Evolutionary conservation across 2,888 invertebrate genomes (phyloP).

Genomic region (Cryptops parisi): DNA sequence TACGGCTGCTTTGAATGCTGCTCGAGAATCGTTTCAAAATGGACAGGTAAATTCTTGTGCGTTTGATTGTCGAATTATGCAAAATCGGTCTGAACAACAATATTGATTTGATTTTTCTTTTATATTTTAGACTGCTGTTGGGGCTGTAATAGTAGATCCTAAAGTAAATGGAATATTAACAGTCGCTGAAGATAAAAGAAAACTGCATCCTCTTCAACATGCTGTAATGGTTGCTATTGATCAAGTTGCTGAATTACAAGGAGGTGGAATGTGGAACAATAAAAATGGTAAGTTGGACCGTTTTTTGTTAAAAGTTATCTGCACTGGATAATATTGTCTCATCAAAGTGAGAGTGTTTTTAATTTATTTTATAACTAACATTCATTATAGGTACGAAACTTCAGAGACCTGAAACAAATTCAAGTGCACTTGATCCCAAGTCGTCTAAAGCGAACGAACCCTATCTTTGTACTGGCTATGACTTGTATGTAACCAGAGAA

Average conservation of each 20-base stretch:
- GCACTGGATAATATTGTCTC: too few relatives aligned
- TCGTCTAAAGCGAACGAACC: too few relatives aligned
- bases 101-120: too few relatives aligned
- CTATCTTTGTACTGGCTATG: constrained; percentile 77
- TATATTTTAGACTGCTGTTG: constrained; percentile 21
- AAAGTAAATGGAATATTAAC: constrained; percentile 49
- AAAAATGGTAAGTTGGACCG: background rate
- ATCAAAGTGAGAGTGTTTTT: too few relatives aligned
- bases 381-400: background rate
- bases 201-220: constrained; percentile 60
- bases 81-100: too few relatives aligned
- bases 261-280: constrained; percentile 49
- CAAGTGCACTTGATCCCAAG: too few relatives aligned
- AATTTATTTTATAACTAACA: background rate
- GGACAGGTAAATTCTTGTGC: background rate
- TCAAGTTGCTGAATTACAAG: constrained; percentile 65
- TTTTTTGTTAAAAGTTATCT: background rate
- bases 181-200: constrained; percentile 39
- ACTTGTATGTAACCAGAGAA: constrained; percentile 64
- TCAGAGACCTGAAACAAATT: too few relatives aligned
- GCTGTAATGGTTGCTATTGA: constrained; percentile 73
- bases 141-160: constrained; percentile 62
- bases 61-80: too few relatives aligned
- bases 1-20: constrained; percentile 42
- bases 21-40: constrained; percentile 23